A percentile compares a stretch with the other conserved stretches of the same genome.
These are phyloP conservation scores for Hydriomena furcata DNA, from an alignment of 2,888 invertebrate species.

Conservation along the genomic window DNA sequence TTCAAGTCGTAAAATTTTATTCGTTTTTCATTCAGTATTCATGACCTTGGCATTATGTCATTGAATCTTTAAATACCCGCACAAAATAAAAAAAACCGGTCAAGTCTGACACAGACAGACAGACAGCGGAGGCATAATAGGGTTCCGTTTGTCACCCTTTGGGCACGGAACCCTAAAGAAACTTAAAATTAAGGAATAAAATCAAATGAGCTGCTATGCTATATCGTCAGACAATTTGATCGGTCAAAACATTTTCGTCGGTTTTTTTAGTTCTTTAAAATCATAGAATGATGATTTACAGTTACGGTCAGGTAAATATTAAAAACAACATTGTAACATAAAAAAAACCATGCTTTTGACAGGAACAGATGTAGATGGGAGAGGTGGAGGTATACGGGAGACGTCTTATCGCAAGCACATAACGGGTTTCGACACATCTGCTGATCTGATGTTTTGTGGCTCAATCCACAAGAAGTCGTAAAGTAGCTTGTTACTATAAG, in stretches of 20 bases:
- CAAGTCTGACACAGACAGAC: constrained; percentile 6
- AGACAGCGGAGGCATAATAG: too few relatives aligned
- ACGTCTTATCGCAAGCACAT: constrained; percentile 54
- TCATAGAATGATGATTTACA: too few relatives aligned
- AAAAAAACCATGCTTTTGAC: constrained; percentile 31
- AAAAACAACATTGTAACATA: constrained; percentile 5
- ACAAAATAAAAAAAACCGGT: neutral
- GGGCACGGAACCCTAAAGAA: too few relatives aligned
- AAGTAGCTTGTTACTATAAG: too few relatives aligned
- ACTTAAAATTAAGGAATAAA: too few relatives aligned
- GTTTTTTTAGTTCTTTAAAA: too few relatives aligned
- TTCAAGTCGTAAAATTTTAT: neutral
- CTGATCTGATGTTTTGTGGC: constrained; percentile 39
- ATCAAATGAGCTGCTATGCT: too few relatives aligned
- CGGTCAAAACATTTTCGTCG: too few relatives aligned
- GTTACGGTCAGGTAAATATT: too few relatives aligned
- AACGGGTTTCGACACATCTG: constrained; percentile 65
- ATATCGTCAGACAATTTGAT: too few relatives aligned
- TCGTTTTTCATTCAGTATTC: constrained; percentile 1
- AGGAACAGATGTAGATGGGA: constrained; percentile 37
- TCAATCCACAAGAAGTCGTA: constrained; percentile 16
- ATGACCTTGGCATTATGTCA: neutral
- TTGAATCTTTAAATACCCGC: neutral
- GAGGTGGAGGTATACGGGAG: constrained; percentile 41
- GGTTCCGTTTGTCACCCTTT: too few relatives aligned